A percentile compares a stretch with the other conserved stretches of the same genome.
Conservation (phyloP, 2,113 vertebrate species). For the Forbesichthys agassizii region DNA sequence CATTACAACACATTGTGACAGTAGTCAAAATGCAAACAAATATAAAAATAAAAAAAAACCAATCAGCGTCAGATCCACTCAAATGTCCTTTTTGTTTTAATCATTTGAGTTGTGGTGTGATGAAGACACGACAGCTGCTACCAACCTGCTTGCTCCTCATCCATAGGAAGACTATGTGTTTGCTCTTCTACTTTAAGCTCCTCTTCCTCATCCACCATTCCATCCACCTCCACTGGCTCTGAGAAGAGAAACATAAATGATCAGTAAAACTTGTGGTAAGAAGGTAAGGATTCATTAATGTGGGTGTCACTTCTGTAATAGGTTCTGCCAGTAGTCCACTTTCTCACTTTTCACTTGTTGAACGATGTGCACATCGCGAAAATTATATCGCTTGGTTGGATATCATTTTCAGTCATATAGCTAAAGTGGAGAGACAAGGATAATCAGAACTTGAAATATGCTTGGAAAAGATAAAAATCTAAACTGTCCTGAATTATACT, state of each 20-base stretch:
- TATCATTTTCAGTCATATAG: too few species aligned
- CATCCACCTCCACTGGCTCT: constrained; percentile 88
- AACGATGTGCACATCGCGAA: too few species aligned
- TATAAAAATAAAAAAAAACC: too few species aligned
- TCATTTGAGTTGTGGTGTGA: not conserved
- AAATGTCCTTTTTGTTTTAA: not conserved
- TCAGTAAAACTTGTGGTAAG: not conserved
- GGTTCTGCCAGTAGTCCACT: too few species aligned
- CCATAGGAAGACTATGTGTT: constrained; percentile 71
- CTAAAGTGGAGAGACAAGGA: too few species aligned
- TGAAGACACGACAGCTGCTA: not conserved
- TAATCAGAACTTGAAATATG: too few species aligned
- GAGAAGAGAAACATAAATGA: constrained; percentile 16
- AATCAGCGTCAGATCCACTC: not conserved
- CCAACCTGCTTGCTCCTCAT: constrained; percentile 95
- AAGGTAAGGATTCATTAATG: not conserved
- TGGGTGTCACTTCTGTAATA: not conserved
- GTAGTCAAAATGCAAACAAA: too few species aligned
- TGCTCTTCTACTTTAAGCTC: constrained; percentile 46
- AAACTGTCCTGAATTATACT: too few species aligned
- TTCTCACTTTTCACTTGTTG: too few species aligned
- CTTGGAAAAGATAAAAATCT: too few species aligned
- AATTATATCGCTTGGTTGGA: too few species aligned
- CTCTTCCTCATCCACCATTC: constrained; percentile 79
- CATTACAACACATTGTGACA: too few species aligned